A percentile compares a stretch with the other conserved stretches of the same genome.
Evolutionary conservation across 2,113 vertebrate genomes (phyloP).

Genomic region (Alligator sinensis): DNA sequence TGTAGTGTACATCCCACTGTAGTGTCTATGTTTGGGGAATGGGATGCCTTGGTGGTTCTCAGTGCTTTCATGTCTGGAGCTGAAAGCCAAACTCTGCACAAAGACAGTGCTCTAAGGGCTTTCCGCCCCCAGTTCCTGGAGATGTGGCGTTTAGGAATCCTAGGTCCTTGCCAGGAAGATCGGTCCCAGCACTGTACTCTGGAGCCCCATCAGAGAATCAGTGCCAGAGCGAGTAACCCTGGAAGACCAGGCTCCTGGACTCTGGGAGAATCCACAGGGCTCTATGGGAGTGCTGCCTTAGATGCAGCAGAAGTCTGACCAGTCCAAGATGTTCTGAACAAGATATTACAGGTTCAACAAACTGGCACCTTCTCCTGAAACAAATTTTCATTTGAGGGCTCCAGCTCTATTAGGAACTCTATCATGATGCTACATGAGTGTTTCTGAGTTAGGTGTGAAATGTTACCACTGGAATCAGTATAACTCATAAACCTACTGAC

Average conservation of each 20-base stretch:
- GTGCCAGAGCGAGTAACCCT: fast-evolving
- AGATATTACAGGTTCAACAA: neutral
- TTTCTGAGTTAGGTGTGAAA: slow-evolving; percentile 8
- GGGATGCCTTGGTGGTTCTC: too few species aligned
- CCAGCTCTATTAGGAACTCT: neutral
- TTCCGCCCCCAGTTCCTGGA: neutral
- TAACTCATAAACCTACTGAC: neutral
- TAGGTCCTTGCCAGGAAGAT: fast-evolving
- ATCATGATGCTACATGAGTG: neutral
- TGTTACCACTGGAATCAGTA: neutral
- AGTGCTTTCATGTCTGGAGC: too few species aligned
- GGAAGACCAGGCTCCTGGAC: neutral
- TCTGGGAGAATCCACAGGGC: neutral
- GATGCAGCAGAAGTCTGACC: neutral
- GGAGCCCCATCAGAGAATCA: too few species aligned
- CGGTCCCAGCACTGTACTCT: neutral
- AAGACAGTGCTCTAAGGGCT: neutral
- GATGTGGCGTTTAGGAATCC: neutral
- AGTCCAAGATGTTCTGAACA: neutral
- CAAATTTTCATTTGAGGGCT: neutral
- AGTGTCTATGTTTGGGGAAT: too few species aligned
- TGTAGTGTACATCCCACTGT: too few species aligned
- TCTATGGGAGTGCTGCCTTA: neutral
- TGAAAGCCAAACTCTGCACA: too few species aligned
- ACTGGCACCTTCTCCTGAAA: neutral